Percentiles rank a stretch among this genome's conserved stretches.
Conservation (phyloP, 2,113 vertebrate species). For the Lepus europaeus region DNA sequence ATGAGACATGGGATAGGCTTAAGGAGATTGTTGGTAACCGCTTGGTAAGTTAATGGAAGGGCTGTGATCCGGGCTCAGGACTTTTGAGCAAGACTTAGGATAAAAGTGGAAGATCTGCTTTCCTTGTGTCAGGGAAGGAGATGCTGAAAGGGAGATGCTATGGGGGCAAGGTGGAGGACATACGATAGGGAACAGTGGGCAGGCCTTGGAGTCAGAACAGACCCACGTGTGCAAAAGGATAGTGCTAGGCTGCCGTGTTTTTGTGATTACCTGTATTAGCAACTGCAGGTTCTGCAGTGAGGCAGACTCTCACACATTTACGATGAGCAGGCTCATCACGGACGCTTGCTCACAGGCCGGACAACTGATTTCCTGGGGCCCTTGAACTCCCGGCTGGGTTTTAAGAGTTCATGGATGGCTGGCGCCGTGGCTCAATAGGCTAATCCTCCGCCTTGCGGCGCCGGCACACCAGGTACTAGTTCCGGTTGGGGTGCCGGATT, state of each 20-base stretch:
- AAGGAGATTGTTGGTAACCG: background rate
- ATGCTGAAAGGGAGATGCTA: background rate
- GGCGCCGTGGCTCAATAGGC: too few relatives aligned
- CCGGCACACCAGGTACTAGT: too few relatives aligned
- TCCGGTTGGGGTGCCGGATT: too few relatives aligned
- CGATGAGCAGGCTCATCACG: background rate
- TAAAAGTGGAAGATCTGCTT: background rate
- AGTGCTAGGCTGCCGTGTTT: background rate
- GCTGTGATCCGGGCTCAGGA: background rate
- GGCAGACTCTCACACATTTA: background rate
- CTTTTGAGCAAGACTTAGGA: background rate
- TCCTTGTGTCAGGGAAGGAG: background rate
- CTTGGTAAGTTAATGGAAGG: background rate
- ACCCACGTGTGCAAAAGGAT: background rate
- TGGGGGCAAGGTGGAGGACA: background rate
- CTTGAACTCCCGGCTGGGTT: background rate
- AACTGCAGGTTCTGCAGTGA: background rate
- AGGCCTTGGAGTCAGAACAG: background rate
- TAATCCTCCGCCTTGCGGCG: too few relatives aligned
- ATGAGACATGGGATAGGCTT: background rate
- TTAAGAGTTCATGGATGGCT: slow-evolving; percentile 23
- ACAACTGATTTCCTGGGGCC: background rate
- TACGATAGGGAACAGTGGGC: background rate
- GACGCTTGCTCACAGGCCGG: background rate
- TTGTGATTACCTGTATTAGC: background rate